Base-by-base conservation (phyloP, 2,797 vertebrate species). In the Hybognathus amarus region DNA sequence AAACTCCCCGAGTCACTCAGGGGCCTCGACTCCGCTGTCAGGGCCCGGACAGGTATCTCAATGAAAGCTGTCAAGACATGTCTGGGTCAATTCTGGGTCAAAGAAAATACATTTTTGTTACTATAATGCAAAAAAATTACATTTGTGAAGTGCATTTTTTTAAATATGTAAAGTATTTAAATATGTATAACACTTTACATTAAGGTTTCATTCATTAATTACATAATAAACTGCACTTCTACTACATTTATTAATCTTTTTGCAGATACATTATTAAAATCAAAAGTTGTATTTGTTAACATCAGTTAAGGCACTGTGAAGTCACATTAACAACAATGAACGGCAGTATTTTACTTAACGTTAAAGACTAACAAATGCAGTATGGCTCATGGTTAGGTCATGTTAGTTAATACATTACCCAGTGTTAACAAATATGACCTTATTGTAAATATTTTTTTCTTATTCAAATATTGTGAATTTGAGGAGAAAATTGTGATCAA, bases 1-100 rank as follows among this genome's bases (percentile, higher is more conserved):
- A 1, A 99, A 97, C 92, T 97, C 97, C 1, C 97, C 98, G 22
- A 98, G 96, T 87, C 97, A 98, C 93, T 97, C 97, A 0, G 95
- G 96, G 13, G 94, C 94, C 18, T 97, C 97, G 85, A 97, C 97
- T 0, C 97, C 97, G 0, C 93, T 97, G 22, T 96, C 96, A 0
- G 92, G 94, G 1, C 89, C 94, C 0, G 93, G 94, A 82, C 96
- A 97, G 96, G 96, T 97, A 93, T 82, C 10, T 61, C 5, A 40
- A 5, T 1, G 11, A 30, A 12, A 22, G 33, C 13, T 40, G 7
- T 38, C 22, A 36, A 50, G n/a, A 79, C 50, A 67, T 50, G 76
- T 79, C 17, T 74, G 27, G 47, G 47, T 74, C 70, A 11, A 7
- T 56, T 69, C 36, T 52, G 22, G 24, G 8, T 59, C 10, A 59